A percentile compares a stretch with the other conserved stretches of the same genome.
Conservation (phyloP, 2,888 invertebrate genomes). For the Lochmaea capreae region DNA sequence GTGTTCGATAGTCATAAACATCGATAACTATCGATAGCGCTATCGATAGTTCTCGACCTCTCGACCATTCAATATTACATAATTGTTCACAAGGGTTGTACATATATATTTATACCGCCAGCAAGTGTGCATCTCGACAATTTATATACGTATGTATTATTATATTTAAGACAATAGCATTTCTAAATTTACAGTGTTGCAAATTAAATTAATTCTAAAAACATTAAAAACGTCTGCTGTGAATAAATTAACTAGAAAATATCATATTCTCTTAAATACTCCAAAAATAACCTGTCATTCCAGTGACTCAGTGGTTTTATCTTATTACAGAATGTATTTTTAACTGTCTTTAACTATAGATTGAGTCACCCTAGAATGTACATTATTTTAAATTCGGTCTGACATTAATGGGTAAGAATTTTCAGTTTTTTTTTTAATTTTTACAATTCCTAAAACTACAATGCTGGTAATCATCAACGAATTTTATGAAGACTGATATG, state of each 20-base stretch:
- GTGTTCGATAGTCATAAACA: too few species aligned
- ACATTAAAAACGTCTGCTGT: background rate
- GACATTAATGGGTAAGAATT: background rate
- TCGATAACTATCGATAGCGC: too few species aligned
- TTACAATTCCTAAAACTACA: background rate
- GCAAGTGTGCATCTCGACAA: too few species aligned
- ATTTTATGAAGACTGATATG: background rate
- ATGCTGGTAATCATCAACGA: background rate
- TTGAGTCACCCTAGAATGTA: background rate
- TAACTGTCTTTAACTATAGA: background rate
- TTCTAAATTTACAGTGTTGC: too few species aligned
- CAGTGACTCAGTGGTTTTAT: slow-evolving; percentile 4
- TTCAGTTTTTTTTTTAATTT: background rate
- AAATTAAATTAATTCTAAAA: background rate
- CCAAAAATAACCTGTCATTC: slow-evolving; percentile 4
- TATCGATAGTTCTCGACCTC: too few species aligned
- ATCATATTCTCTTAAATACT: background rate
- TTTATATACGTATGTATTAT: too few species aligned
- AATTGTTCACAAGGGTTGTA: too few species aligned
- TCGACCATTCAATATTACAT: too few species aligned
- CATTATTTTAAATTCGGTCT: background rate
- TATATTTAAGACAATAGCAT: too few species aligned
- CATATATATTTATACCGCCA: too few species aligned
- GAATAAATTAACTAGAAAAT: background rate
- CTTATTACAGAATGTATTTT: background rate